Evolutionary conservation across 2,888 invertebrate species (phyloP), one percentile per base, ranked within the genome.

Genomic region (Acronicta aceris): DNA sequence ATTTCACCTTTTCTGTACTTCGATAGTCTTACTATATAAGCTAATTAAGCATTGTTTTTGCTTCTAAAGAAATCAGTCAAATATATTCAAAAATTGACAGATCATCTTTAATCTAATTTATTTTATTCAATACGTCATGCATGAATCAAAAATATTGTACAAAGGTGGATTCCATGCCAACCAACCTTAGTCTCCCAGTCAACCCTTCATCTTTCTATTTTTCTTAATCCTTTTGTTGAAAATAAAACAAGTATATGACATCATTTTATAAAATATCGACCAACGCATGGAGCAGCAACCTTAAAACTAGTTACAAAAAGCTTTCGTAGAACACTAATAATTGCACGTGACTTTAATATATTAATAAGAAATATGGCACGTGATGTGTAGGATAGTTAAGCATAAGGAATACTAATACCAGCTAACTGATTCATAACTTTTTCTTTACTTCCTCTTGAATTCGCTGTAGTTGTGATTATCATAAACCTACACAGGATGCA

Each of bases 301-400:
- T 38, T 40, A 54, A 17, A 68, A 43, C 40, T 52, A 33, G 56
- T 64, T n/a, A 42, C 48, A 68, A 30, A 49, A 63, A 49, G 49
- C 17, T 49, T 70, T 70, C 72, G 40, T 15, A 56, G 68, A 70
- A 67, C 69, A 70, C 57, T 61, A 67, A 70, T 67, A 56, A 66
- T 6, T 8, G 25, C 13, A 53, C 69, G 72, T 70, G 69, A 50
- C 42, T 5, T 41, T 33, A 52, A 72, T 69, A 57, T 15, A 33
- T 61, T 49, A 65, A 66, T 72, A 50, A 46, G 55, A 56, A 61
- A 53, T 53, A 61, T 67, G 55, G 40, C 56, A 36, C 52, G 60
- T 46, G n/a, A 53, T 46, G 56, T 36, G 36, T 48, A 56, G 43
- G 66, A 71, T 66, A 53, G 27, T 53, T 47, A 41, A 47, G 46